Evolutionary conservation across 2,113 vertebrate species (phyloP).

Genomic region (Alligator mississippiensis): DNA sequence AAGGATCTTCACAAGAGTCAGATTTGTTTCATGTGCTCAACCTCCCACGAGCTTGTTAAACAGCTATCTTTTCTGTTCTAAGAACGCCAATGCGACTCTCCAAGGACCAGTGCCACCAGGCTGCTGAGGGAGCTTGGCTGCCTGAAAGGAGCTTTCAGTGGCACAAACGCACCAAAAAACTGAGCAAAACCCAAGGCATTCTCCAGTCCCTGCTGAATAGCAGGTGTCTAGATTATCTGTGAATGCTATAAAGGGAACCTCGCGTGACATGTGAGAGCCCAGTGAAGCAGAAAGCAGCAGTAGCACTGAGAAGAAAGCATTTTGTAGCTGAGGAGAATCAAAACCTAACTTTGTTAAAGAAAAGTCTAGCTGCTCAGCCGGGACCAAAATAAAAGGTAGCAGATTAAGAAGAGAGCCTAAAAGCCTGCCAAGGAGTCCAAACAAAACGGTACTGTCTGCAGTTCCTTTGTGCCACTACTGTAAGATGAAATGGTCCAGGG

Average conservation of each 20-base stretch:
- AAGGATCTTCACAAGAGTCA: not conserved
- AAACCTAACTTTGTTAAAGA: constrained; percentile 27
- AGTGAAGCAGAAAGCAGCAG: not conserved
- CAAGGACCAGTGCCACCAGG: not conserved
- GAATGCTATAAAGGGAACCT: not conserved
- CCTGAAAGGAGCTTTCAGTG: not conserved
- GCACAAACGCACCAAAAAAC: not conserved
- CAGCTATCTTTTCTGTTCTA: not conserved
- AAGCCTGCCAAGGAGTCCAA: not conserved
- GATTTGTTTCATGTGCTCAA: not conserved
- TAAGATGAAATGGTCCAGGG: not conserved
- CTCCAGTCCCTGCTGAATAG: not conserved
- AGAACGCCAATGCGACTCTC: not conserved
- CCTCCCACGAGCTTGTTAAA: not conserved
- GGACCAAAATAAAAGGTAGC: constrained; percentile 19
- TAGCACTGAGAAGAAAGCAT: not conserved
- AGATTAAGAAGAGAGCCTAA: not conserved
- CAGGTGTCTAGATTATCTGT: not conserved
- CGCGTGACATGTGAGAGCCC: not conserved
- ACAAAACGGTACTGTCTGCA: not conserved
- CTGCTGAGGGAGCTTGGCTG: not conserved
- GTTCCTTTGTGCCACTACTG: not conserved
- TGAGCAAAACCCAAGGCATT: not conserved
- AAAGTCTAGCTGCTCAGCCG: constrained; percentile 1
- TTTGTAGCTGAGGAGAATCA: constrained; percentile 7